Base-by-base conservation (phyloP, 1,140 invertebrate species). In the Dolichoris vasculosae region DNA sequence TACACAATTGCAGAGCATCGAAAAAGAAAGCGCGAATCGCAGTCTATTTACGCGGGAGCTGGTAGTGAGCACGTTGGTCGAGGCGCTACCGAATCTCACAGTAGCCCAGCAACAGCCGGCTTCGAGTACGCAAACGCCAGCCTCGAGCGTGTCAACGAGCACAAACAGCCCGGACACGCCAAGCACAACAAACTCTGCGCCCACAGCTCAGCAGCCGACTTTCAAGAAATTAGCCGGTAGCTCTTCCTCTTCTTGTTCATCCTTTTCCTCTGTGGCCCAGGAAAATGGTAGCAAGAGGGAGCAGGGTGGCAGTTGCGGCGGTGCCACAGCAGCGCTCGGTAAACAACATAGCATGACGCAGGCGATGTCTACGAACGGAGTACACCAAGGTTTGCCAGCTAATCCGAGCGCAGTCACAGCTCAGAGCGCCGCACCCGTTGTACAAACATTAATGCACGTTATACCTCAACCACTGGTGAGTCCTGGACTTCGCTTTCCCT, bases 31-130 rank as follows among this genome's bases (percentile, higher is more conserved):
- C 88, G 94, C 95, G 82, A 95, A 96, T 90, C 94, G 95, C 86
- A 96, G 95, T 90, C 89, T 96, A 30, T 96, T 96, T 93, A 94
- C 96, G 75, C 95, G 96, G 88, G 96, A 96, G 92, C 90, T 96
- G 78, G 93, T 96, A 51, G 91, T 96, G 81, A 94, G 95, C 48
- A 95, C 95, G 46, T 91, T 96, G 88, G 94, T 94, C 59, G 92
- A 93, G 88, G 91, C 92, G 86, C 89, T 93, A 86, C 90, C 92
- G 48, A 92, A 93, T 69, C 90, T 94, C 69, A 90, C 91, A 80
- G 89, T 90, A 80, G 90, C 92, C 51, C 90, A 93, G 51, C 88
- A 90, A 35, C 88, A 90, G 35, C 82, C 86, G 26, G 82, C 87
- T 67, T 89, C 90, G 87, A 87, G 87, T 67, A 87, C 88, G 85